Evolutionary conservation across 2,113 vertebrate genomes (phyloP).

Genomic region (Campylorhamphus procurvoides): DNA sequence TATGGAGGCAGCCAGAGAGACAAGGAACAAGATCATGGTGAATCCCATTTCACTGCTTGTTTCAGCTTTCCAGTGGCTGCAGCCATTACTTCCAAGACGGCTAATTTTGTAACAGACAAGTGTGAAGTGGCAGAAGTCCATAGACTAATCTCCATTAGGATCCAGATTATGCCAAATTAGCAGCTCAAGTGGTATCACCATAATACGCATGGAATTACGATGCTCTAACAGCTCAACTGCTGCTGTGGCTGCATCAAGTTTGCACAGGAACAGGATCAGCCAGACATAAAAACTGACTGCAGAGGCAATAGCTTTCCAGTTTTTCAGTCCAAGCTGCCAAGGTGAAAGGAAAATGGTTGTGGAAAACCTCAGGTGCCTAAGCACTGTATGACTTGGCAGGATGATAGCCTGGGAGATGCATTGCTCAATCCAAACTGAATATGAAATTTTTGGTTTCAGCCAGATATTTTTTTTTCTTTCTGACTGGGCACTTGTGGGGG

Average conservation of each 20-base stretch:
- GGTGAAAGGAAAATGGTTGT: fast-evolving
- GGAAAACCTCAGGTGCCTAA: not conserved
- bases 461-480: not conserved
- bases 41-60: not conserved
- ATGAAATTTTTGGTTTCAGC: not conserved
- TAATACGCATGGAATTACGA: not conserved
- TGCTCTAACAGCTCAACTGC: not conserved
- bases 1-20: not conserved
- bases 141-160: not conserved
- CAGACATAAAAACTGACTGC: not conserved
- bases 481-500: not conserved
- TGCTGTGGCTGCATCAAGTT: not conserved
- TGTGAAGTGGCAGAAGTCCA: not conserved
- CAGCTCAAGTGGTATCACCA: not conserved
- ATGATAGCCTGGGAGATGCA: not conserved
- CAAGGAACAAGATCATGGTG: not conserved
- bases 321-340: not conserved
- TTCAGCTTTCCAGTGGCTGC: not conserved
- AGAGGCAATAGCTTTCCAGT: not conserved
- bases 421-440: fast-evolving
- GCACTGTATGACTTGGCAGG: not conserved
- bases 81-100: not conserved
- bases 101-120: not conserved
- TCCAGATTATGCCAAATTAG: not conserved
- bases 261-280: not conserved